Evolutionary conservation across 2,888 invertebrate species (phyloP).

Genomic region (Leptinotarsa tumamoca): DNA sequence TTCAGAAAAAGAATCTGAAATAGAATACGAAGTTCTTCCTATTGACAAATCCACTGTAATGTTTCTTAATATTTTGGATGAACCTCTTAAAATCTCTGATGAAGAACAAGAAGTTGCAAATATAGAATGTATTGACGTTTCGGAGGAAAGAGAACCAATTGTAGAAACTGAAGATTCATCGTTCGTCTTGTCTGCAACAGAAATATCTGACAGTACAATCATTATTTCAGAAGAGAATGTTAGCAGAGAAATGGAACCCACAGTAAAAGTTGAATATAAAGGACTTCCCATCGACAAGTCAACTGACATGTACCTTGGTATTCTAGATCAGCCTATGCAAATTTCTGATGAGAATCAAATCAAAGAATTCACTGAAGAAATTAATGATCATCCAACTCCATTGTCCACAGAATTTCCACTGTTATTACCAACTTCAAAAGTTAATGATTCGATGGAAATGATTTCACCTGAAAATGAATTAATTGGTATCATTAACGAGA

Average conservation of each 20-base stretch:
- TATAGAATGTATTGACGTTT: neutral
- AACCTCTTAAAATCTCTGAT: slow-evolving; percentile 52
- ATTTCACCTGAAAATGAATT: too few species aligned
- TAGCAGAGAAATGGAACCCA: neutral
- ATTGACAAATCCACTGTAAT: slow-evolving; percentile 56
- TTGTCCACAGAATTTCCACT: neutral
- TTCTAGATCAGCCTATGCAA: slow-evolving; percentile 56
- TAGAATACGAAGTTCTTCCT: slow-evolving; percentile 51
- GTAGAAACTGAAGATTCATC: neutral
- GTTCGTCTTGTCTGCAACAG: neutral
- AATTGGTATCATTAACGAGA: too few species aligned
- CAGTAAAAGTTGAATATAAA: slow-evolving; percentile 39
- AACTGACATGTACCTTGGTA: slow-evolving; percentile 48
- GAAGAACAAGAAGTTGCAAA: slow-evolving; percentile 32
- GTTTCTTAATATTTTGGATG: slow-evolving; percentile 63
- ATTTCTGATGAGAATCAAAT: neutral
- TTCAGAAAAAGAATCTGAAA: neutral
- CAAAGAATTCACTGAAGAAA: neutral
- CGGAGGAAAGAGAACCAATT: neutral
- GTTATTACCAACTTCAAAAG: neutral
- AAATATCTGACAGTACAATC: neutral
- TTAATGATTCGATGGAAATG: neutral
- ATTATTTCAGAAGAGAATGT: neutral
- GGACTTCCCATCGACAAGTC: slow-evolving; percentile 52
- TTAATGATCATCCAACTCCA: neutral